These are phyloP conservation scores for Poecilia latipinna DNA, from an alignment of 2,113 vertebrate genomes.

Conservation along the genomic window DNA sequence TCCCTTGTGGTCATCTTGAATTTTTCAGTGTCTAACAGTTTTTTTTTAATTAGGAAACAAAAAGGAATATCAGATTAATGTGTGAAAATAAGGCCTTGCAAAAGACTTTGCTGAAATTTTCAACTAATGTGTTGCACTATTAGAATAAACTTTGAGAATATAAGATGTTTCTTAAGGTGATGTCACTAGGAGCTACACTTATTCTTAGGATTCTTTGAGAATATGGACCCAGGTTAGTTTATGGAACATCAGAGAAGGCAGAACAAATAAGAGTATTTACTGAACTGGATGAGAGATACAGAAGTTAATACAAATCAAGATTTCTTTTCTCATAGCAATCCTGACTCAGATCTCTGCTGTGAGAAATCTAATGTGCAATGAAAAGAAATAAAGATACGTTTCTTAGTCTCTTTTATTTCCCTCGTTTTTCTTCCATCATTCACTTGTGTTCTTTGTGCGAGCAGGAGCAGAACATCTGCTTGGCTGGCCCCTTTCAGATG, in stretches of 20 bases:
- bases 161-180: too few relatives aligned
- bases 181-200: too few relatives aligned
- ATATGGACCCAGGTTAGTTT: neutral
- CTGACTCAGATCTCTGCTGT: neutral
- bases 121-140: too few relatives aligned
- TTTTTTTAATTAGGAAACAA: too few relatives aligned
- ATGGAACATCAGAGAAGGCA: neutral
- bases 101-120: too few relatives aligned
- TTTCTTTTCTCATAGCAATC: neutral
- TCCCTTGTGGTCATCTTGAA: too few relatives aligned
- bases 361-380: neutral
- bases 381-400: constrained; percentile 19
- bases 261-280: neutral
- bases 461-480: constrained; percentile 78
- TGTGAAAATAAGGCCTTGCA: too few relatives aligned
- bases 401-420: constrained; percentile 19
- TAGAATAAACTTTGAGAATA: too few relatives aligned
- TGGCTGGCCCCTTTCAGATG: constrained; percentile 67
- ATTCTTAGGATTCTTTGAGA: too few relatives aligned
- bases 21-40: too few relatives aligned
- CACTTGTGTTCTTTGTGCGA: constrained; percentile 68
- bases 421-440: constrained; percentile 37
- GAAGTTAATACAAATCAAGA: neutral
- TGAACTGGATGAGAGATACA: neutral
- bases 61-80: too few relatives aligned